Percentiles rank a stretch among this genome's conserved stretches.
Evolutionary conservation across 2,113 vertebrate genomes (phyloP).

Genomic region (Bostrychus sinensis): DNA sequence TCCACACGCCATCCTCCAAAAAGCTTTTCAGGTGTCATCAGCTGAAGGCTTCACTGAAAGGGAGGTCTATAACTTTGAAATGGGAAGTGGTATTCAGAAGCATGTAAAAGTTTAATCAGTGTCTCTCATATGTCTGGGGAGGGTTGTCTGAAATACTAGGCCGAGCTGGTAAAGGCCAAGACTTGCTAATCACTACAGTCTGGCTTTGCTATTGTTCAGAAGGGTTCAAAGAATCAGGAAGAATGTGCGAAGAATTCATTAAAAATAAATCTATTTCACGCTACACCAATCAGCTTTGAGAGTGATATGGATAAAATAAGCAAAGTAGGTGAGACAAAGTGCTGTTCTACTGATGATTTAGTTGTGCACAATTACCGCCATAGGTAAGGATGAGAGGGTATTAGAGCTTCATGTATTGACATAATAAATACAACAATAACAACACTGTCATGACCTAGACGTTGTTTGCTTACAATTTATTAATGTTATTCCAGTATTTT

Average conservation of each 20-base stretch:
- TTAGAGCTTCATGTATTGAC: too few species aligned
- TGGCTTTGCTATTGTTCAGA: constrained; percentile 2
- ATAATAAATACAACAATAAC: background rate
- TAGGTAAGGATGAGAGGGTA: too few species aligned
- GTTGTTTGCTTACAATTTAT: background rate
- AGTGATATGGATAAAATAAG: background rate
- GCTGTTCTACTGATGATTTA: too few species aligned
- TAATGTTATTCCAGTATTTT: background rate
- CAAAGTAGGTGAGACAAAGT: too few species aligned
- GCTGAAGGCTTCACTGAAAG: constrained; percentile 55
- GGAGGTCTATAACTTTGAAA: constrained; percentile 45
- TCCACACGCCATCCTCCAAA: constrained; percentile 64
- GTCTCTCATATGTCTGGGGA: constrained; percentile 54
- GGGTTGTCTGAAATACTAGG: constrained; percentile 25
- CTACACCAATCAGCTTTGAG: background rate
- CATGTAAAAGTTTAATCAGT: constrained; percentile 69
- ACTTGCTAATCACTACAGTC: constrained; percentile 14
- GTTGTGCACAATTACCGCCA: background rate
- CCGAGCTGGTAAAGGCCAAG: background rate
- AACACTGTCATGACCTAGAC: background rate
- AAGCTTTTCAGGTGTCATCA: constrained; percentile 64
- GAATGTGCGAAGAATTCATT: background rate
- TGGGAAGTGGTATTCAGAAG: constrained; percentile 62
- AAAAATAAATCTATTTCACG: background rate
- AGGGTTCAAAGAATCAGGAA: background rate